Conservation (phyloP, 2,113 vertebrate species). For the Ochotona curzoniae region DNA sequence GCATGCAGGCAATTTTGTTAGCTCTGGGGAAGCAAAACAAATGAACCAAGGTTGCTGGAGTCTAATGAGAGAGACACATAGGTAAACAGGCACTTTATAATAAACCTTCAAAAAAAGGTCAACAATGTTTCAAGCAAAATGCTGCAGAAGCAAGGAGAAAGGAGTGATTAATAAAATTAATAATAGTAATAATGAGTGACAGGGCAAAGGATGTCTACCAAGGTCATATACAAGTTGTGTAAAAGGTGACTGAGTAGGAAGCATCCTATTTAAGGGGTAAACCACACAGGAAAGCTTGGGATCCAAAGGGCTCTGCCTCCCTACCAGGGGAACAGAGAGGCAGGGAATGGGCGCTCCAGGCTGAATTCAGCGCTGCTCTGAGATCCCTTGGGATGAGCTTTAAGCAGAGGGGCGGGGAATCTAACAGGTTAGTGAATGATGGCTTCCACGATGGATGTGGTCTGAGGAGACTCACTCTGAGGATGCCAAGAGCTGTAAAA, state of each 20-base stretch:
- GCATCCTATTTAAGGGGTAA: rapidly evolving
- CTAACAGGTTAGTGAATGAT: neutral
- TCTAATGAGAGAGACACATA: neutral
- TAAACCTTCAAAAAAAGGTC: rapidly evolving
- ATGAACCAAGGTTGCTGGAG: neutral
- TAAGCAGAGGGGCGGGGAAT: neutral
- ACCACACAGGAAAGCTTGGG: neutral
- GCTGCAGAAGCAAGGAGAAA: neutral
- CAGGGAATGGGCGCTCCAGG: neutral
- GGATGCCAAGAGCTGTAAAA: neutral
- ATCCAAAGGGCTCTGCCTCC: neutral
- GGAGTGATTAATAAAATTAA: neutral
- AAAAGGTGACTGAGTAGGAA: neutral
- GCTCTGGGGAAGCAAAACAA: neutral
- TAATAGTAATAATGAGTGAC: neutral
- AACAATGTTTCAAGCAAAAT: neutral
- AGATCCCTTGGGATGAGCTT: neutral
- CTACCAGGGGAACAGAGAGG: neutral
- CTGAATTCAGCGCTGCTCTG: neutral
- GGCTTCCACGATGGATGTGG: neutral
- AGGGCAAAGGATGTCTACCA: neutral
- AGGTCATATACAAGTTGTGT: neutral
- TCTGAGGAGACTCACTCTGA: neutral
- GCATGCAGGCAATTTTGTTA: rapidly evolving
- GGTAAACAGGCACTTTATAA: neutral